Conservation (phyloP, 2,113 vertebrate genomes). For the Mormyrus iriodes region DNA sequence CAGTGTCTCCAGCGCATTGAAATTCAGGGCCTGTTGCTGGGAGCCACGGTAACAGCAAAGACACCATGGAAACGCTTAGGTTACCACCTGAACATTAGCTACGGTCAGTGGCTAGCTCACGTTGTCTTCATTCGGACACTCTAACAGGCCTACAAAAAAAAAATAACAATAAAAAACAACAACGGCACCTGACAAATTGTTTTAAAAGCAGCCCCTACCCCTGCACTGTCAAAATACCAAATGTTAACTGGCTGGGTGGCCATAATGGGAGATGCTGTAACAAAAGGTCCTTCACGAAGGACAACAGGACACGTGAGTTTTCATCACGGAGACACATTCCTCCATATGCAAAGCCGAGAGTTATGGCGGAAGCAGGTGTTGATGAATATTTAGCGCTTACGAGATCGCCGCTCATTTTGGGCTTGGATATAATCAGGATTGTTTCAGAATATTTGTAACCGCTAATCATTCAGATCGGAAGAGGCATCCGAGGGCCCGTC, state of each 20-base stretch:
- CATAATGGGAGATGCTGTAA: background rate
- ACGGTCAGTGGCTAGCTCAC: background rate
- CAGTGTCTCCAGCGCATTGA: background rate
- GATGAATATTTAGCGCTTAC: background rate
- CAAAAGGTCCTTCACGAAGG: background rate
- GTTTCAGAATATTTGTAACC: slow-evolving; percentile 16
- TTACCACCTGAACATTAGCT: background rate
- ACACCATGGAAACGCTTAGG: background rate
- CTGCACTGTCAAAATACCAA: background rate
- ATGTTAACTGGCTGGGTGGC: background rate
- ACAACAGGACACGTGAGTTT: background rate
- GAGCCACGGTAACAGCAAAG: background rate
- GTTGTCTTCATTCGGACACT: background rate
- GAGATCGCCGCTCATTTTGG: background rate
- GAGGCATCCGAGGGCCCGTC: background rate
- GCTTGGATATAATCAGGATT: slow-evolving; percentile 3
- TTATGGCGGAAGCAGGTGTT: slow-evolving; percentile 2
- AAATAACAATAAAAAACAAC: background rate
- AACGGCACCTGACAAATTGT: background rate
- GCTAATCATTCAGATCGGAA: slow-evolving; percentile 1
- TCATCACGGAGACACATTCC: background rate
- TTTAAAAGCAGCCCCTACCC: background rate
- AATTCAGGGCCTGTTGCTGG: background rate
- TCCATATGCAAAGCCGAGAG: background rate
- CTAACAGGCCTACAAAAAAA: background rate